A percentile compares a stretch with the other conserved stretches of the same genome.
Evolutionary conservation across 2,113 vertebrate genomes (phyloP).

Genomic region (Melanotaenia duboulayi): DNA sequence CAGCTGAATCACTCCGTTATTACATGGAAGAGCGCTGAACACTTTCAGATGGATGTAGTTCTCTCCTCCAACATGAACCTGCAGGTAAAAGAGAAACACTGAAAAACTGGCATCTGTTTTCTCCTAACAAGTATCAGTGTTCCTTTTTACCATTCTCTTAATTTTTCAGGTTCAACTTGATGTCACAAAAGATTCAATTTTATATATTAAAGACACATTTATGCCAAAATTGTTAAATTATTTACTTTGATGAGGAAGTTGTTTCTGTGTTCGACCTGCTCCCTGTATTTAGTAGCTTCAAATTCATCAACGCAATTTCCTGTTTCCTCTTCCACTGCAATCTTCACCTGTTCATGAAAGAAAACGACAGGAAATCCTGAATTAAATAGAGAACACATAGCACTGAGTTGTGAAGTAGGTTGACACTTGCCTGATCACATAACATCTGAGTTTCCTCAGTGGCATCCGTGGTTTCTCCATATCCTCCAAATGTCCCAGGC

Average conservation of each 20-base stretch:
- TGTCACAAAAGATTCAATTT: neutral
- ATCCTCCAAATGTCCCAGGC: neutral
- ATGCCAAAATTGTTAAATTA: neutral
- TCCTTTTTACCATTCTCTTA: no score
- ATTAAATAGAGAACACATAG: neutral
- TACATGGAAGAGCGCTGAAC: neutral
- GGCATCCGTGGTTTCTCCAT: neutral
- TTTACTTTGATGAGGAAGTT: neutral
- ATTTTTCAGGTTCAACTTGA: neutral
- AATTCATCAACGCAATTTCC: neutral
- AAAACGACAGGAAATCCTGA: neutral
- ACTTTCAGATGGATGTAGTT: neutral
- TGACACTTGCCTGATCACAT: neutral
- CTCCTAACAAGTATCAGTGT: no score
- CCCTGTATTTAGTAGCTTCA: neutral
- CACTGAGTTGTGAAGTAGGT: rapidly evolving
- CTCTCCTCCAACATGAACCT: slow-evolving; percentile 1
- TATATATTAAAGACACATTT: neutral
- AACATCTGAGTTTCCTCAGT: neutral
- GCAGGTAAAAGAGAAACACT: neutral
- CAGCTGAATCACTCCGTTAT: no score
- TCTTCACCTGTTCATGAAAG: neutral
- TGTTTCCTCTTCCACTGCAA: neutral
- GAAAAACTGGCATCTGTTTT: no score
- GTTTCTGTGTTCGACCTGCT: neutral